phyloP scores from a whole-genome alignment of 1,140 invertebrate species.

The Aphidius ervi region DNA sequence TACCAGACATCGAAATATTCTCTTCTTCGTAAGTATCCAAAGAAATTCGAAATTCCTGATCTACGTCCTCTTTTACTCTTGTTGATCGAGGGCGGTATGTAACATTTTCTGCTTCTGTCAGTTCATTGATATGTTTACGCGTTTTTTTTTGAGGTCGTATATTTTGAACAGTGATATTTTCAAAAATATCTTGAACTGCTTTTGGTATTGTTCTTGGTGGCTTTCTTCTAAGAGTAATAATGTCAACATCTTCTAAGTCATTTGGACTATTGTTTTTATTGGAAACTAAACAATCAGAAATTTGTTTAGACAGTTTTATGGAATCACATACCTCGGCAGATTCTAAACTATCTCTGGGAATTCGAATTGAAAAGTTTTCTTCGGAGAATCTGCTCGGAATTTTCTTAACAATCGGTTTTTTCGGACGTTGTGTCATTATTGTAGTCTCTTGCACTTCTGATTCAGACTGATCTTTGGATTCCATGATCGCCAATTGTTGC shows the following conservation, averaged over 20 bases:
- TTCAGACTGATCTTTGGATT: slow-evolving; percentile 16
- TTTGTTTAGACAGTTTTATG: too few species aligned
- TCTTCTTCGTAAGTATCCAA: slow-evolving; percentile 80
- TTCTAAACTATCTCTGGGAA: too few species aligned
- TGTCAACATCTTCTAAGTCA: slow-evolving; percentile 30
- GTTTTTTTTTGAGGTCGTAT: slow-evolving; percentile 62
- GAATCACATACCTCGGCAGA: too few species aligned
- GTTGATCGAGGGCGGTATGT: slow-evolving; percentile 68
- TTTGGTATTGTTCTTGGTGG: slow-evolving; percentile 48
- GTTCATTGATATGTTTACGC: slow-evolving; percentile 61
- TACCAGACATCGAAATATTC: slow-evolving; percentile 78
- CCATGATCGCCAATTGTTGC: slow-evolving; percentile 37
- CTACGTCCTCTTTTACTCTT: slow-evolving; percentile 76
- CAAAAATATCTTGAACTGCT: slow-evolving; percentile 63
- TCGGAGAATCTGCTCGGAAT: too few species aligned
- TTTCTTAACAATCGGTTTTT: slow-evolving; percentile 29
- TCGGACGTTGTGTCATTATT: slow-evolving; percentile 16
- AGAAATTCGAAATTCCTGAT: slow-evolving; percentile 81
- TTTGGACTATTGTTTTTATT: slow-evolving; percentile 20
- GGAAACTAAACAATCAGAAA: too few species aligned
- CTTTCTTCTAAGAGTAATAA: slow-evolving; percentile 54
- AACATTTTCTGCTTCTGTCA: slow-evolving; percentile 68
- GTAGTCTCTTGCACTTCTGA: too few species aligned
- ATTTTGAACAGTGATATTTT: slow-evolving; percentile 71
- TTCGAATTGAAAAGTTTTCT: too few species aligned